Evolutionary conservation across 1,140 invertebrate species (phyloP), one percentile per base, ranked within the genome.

Genomic region (Drosophila willistoni): DNA sequence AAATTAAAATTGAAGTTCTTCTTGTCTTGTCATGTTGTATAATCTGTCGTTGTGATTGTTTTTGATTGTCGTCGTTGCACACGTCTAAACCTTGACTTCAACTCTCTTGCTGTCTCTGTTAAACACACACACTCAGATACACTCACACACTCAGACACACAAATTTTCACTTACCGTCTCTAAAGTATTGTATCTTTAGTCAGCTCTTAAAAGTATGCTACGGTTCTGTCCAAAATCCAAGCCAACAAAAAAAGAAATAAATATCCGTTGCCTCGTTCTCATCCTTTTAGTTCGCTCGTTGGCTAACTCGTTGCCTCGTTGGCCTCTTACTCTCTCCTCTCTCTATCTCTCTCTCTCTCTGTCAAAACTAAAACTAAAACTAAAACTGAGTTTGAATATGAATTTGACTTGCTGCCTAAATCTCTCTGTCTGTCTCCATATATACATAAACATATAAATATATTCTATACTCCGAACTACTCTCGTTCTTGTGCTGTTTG

Each of bases 11-110:
- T 39, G 36, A 39, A 39, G 3, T 39, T 12, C 44, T 51, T 51
- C 68, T 75, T 86, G 79, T 79, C 71, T 75, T 85, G 82, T 78
- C 79, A 62, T 79, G 57, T 79, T 82, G 77, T 68, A 83, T 87
- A 69, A 71, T 82, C 72, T 87, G 79, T 87, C 80, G 73, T 73
- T 81, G 72, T 79, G 66, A 64, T 65, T 75, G 64, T 75, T 82
- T 56, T 86, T 78, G 60, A 22, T 59, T 79, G 81, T 79, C 78
- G 77, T 71, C 78, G 76, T 70, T 68, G 73, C 70, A 81, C 62
- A 62, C 54, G 19, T 60, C 63, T 25, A 42, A 76, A 75, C 61
- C 34, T 72, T 62, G 56, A 68, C 56, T 56, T 7, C 54, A 56
- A 56, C 2, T 22, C 44, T 12, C 9, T 33, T 33, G 54, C 25